Evolutionary conservation across 2,113 vertebrate genomes (phyloP).

Genomic region (Phylloscopus trochiloides): DNA sequence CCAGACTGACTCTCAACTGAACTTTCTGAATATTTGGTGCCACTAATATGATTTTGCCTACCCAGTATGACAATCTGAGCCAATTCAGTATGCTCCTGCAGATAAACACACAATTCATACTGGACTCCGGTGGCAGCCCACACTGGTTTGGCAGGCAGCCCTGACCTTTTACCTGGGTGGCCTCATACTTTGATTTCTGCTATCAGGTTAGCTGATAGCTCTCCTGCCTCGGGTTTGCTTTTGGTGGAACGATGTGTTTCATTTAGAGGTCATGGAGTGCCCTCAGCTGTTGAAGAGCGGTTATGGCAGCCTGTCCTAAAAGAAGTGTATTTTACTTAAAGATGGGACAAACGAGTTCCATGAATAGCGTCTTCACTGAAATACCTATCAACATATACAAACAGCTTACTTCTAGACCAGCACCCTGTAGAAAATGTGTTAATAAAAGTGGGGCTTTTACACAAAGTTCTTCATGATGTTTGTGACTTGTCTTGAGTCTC

Average conservation of each 20-base stretch:
- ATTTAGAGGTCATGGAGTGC: neutral
- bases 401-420: neutral
- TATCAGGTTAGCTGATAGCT: neutral
- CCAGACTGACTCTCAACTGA: neutral
- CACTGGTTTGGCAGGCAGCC: neutral
- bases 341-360: rapidly evolving
- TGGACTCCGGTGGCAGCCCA: neutral
- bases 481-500: neutral
- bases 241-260: rapidly evolving
- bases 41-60: rapidly evolving
- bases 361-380: neutral
- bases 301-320: neutral
- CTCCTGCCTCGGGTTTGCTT: neutral
- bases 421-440: neutral
- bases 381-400: rapidly evolving
- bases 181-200: neutral
- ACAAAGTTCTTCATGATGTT: neutral
- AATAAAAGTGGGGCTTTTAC: neutral
- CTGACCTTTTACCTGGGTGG: neutral
- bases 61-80: neutral
- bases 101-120: neutral
- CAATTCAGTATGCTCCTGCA: neutral
- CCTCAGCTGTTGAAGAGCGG: conserved; percentile 54
- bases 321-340: rapidly evolving
- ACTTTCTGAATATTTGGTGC: neutral